Evolutionary conservation across 2,888 invertebrate species (phyloP).

Genomic region (Scelioninae gen. 2): DNA sequence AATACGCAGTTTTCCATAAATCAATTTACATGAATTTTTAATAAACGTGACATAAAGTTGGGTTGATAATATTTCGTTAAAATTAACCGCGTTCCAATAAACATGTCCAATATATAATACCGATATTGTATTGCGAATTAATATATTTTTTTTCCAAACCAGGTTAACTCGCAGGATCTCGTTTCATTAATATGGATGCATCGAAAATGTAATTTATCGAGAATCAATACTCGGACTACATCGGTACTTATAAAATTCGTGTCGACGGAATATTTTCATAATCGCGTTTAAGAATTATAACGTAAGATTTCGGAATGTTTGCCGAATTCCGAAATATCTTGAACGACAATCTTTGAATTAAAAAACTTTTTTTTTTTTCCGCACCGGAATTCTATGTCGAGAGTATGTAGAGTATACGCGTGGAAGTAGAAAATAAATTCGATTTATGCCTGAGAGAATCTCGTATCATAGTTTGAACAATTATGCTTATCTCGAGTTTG

Average conservation of each 20-base stretch:
- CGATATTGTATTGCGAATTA: no score
- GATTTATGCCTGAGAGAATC: background rate
- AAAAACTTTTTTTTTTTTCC: background rate
- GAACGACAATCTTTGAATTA: no score
- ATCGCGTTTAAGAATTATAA: no score
- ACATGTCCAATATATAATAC: no score
- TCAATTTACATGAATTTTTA: slow-evolving; percentile 13
- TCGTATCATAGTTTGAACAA: background rate
- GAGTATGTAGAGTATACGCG: background rate
- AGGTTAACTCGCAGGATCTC: background rate
- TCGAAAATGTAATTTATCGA: slow-evolving; percentile 27
- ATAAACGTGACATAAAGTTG: no score
- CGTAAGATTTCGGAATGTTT: no score
- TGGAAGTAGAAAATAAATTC: background rate
- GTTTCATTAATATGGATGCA: slow-evolving; percentile 26
- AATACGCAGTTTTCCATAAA: slow-evolving; percentile 4
- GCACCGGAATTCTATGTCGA: background rate
- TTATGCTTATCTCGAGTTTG: background rate
- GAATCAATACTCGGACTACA: slow-evolving; percentile 16
- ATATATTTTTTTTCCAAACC: background rate
- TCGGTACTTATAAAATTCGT: slow-evolving; percentile 15
- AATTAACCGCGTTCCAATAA: no score
- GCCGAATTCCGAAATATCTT: no score
- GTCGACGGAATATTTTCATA: slow-evolving; percentile 1
- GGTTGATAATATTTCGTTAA: slow-evolving; percentile 11